Evolutionary conservation across 2,888 invertebrate genomes (phyloP), one percentile per base, ranked within the genome.

Genomic region (Cantharis lateralis): DNA sequence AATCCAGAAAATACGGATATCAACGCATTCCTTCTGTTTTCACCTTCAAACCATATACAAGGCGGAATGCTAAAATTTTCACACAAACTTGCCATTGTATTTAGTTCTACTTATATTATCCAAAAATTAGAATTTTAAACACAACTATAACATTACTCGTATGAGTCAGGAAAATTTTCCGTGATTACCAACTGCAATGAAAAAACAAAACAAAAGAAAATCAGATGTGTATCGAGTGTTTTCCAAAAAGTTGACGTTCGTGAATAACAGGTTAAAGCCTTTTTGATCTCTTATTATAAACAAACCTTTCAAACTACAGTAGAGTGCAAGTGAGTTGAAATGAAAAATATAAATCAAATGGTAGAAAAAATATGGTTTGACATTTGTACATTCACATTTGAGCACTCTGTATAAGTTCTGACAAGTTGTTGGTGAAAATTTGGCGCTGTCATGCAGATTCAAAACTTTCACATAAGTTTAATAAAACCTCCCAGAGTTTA

Each of bases 1-100:
- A 95, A 89, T 81, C 98, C 98, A 79, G 98, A 92, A 64, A 94
- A 87, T 83, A 98, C 93, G 1, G 98, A 94, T 4, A 96, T 94
- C 75, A 97, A 89, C 62, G 95, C 93, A 89, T 98, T 99, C 82
- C 97, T 91, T 85, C 94, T 94, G 81, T 96, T 95, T 15, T 95
- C 95, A 81, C 93, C 91, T 84, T 97, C 96, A 81, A 96, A 93
- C 92, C 96, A 96, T 82, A 96, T 92, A 88, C 95, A 95, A 15
- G 92, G 91, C 1, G 93, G 93, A 84, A 95, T 90, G 76, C 91
- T 92, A 72, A 95, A 87, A 88, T 94, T 95, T 84, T 96, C 96
- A 69, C 95, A 90, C 68, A 82, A 75, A 76, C 73, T 81, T 48
- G 84, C 85, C 87, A 87, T 87, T 82, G 79, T 78, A 11, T n/a